Base-by-base conservation (phyloP, 2,797 vertebrate genomes). In the Heliangelus exortis region DNA sequence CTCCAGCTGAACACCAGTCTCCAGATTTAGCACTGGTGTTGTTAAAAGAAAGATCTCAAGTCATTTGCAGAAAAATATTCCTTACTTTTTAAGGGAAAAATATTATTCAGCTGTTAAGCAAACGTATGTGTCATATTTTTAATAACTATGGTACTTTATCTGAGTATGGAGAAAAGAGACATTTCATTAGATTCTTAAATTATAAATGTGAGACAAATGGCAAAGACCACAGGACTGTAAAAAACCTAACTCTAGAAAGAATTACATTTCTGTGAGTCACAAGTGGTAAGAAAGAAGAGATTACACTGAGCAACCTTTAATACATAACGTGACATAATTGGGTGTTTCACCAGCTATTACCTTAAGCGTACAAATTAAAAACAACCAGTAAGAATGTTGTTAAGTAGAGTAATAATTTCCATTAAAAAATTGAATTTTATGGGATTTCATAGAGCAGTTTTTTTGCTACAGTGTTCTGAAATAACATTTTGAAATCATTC, bases 161-260 rank as follows among this genome's bases (percentile, higher is more conserved):
- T 91, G 68, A 94, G 36, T 34, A 67, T 21, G 43, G 29, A 54
- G 33, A 81, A 87, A 84, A 93, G 12, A 87, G 36, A 74, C 9
- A 73, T 31, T 94, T 68, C 14, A 72, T 85, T 76, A 90, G 84
- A 61, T 61, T 85, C 88, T 90, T 92, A 34, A 91, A 81, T 61
- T 83, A 87, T 50, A 92, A 95, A 80, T 75, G 80, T 58, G 75
- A 94, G 95, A 91, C 57, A 93, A 96, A 92, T 20, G 14, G 41
- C 72, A 94, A 85, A 54, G 66, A 90, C 18, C 36, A 93, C n/a
- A 92, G 34, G 57, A 83, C 39, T 91, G 65, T n/a, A 84, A 83
- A 87, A 93, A 91, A 68, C 36, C 59, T 76, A 87, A 86, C 63
- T 81, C 31, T 26, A 69, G 62, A 90, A 92, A 39, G 23, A 89